phyloP scores from a whole-genome alignment of 2,888 invertebrate genomes.

The Dermolepida albohirtum region DNA sequence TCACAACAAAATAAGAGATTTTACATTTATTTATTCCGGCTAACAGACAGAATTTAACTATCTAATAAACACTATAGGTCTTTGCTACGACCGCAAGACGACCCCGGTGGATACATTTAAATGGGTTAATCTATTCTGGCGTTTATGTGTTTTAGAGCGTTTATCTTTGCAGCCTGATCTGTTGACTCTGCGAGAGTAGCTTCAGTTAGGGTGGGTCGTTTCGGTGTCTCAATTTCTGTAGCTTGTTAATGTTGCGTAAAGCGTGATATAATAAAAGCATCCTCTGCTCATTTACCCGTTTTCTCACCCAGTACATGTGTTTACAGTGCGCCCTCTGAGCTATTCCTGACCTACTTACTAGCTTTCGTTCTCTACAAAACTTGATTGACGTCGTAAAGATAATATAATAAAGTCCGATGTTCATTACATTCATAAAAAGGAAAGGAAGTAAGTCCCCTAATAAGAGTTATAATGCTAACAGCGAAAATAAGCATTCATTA shows the following conservation, averaged over 20 bases:
- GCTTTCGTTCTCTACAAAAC: background rate
- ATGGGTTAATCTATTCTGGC: conserved; percentile 32
- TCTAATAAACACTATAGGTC: no score
- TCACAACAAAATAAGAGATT: no score
- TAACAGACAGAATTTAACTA: no score
- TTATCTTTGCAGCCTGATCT: conserved; percentile 28
- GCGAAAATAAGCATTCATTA: background rate
- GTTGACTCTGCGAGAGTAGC: conserved; percentile 22
- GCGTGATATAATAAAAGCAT: conserved; percentile 32
- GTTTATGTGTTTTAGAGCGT: conserved; percentile 28
- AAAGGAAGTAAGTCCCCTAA: background rate
- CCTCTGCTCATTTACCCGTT: conserved; percentile 10
- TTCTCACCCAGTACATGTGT: conserved; percentile 1
- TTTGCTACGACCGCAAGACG: conserved; percentile 7
- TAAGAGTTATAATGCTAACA: background rate
- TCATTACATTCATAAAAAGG: background rate
- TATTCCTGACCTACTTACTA: conserved; percentile 17
- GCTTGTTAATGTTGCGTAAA: conserved; percentile 34
- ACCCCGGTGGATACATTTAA: conserved; percentile 20
- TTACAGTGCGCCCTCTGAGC: background rate
- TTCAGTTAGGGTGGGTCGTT: background rate
- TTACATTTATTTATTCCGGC: background rate
- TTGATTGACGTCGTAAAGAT: conserved; percentile 33
- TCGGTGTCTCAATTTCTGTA: conserved; percentile 25
- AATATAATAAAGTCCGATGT: background rate